A percentile compares a stretch with the other conserved stretches of the same genome.
Evolutionary conservation across 2,888 invertebrate genomes (phyloP).

Genomic region (Heliconius ethilla): DNA sequence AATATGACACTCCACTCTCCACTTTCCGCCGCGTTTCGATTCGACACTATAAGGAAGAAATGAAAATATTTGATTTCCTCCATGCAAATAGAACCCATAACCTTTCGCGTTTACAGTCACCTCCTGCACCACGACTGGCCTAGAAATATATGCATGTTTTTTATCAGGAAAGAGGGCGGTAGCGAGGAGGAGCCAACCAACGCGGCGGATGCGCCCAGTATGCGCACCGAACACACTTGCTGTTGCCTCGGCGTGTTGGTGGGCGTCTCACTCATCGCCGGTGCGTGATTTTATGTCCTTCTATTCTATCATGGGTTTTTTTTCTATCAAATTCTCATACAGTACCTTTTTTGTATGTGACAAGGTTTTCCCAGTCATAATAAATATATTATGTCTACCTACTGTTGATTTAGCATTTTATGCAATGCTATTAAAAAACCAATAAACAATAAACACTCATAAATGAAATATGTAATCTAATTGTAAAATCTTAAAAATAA

Average conservation of each 20-base stretch:
- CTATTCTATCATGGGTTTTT: not conserved
- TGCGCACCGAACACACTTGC: constrained; percentile 77
- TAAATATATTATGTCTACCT: too few species aligned
- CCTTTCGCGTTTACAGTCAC: too few species aligned
- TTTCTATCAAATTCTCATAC: too few species aligned
- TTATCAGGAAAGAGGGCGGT: constrained; percentile 76
- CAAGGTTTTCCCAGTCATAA: too few species aligned
- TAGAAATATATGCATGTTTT: too few species aligned
- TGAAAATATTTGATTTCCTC: not conserved
- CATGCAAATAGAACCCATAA: not conserved
- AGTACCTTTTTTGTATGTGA: too few species aligned
- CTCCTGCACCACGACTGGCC: not conserved
- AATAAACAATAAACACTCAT: not conserved
- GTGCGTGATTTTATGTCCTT: constrained; percentile 48
- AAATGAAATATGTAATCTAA: too few species aligned
- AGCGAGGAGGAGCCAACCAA: constrained; percentile 76
- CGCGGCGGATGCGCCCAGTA: constrained; percentile 66
- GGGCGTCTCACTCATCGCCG: constrained; percentile 80
- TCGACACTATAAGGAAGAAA: not conserved
- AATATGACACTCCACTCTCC: too few species aligned
- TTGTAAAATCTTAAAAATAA: too few species aligned
- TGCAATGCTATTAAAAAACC: not conserved
- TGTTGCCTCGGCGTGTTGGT: constrained; percentile 80
- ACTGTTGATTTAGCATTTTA: too few species aligned
- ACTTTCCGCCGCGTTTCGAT: not conserved